These are phyloP conservation scores for Panthera uncia DNA, from an alignment of 2,113 vertebrate genomes.

Conservation along the genomic window DNA sequence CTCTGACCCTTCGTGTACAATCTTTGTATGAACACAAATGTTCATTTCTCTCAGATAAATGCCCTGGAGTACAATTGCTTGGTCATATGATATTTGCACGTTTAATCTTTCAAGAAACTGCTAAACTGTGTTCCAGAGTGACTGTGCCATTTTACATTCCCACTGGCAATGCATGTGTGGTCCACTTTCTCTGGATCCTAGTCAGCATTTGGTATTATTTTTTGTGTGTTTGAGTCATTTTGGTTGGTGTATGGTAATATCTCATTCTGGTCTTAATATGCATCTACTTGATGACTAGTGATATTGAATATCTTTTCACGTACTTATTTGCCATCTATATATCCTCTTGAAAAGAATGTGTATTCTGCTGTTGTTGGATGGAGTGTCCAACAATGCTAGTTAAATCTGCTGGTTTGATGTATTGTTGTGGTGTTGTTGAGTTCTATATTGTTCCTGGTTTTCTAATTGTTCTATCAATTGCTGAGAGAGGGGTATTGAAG, in stretches of 20 bases:
- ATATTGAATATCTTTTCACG: slow-evolving; percentile 23
- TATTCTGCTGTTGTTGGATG: not conserved
- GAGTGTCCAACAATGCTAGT: not conserved
- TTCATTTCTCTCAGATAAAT: slow-evolving; percentile 15
- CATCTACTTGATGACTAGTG: not conserved
- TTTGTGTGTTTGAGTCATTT: not conserved
- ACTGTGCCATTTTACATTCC: not conserved
- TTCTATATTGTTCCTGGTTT: not conserved
- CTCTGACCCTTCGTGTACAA: not conserved
- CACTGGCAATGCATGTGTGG: not conserved
- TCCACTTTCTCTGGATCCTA: not conserved
- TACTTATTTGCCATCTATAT: not conserved
- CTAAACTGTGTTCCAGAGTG: not conserved
- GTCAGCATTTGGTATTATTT: not conserved
- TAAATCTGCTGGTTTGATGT: not conserved
- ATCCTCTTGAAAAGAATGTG: not conserved
- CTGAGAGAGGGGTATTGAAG: not conserved
- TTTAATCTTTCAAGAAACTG: not conserved
- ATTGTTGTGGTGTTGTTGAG: not conserved
- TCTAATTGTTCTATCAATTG: not conserved
- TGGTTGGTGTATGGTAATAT: not conserved
- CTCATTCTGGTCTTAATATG: not conserved
- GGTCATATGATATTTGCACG: not conserved
- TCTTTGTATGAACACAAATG: not conserved
- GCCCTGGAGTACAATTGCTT: not conserved